Evolutionary conservation across 37 sponge, comb jelly and placozoan genomes (phyloP).

Genomic region (Spongilla lacustris): DNA sequence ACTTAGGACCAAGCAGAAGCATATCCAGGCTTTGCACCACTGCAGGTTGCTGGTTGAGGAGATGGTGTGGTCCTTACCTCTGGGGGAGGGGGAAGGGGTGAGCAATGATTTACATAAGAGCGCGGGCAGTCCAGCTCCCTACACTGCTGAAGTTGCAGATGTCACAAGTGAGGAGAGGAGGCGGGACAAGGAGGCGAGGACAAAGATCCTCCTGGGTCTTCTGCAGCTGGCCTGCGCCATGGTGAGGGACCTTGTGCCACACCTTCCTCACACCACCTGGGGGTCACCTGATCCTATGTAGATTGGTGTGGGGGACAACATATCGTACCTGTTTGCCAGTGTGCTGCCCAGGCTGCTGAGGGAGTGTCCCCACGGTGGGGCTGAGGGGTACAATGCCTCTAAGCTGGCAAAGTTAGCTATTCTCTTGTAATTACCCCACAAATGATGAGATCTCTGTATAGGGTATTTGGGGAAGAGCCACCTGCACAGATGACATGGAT

Average conservation of each 20-base stretch:
- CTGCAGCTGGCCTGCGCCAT: conserved; percentile 69
- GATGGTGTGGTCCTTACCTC: neutral
- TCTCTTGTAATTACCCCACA: neutral
- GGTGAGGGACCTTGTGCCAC: conserved; percentile 34
- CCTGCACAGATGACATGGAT: conserved; percentile 23
- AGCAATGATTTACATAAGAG: neutral
- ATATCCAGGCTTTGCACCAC: neutral
- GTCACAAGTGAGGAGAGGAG: conserved; percentile 43
- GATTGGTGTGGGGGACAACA: conserved; percentile 80
- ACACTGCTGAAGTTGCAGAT: neutral
- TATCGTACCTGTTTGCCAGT: conserved; percentile 70
- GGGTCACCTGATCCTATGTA: conserved; percentile 9
- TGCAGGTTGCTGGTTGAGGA: neutral
- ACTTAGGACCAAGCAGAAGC: neutral
- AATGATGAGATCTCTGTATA: neutral
- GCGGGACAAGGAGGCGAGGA: conserved; percentile 39
- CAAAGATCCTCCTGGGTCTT: conserved; percentile 34
- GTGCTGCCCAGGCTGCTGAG: conserved; percentile 66
- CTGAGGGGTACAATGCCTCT: neutral
- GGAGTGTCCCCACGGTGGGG: neutral
- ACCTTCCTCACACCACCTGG: neutral
- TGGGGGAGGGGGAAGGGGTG: neutral
- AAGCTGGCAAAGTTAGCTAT: conserved; percentile 47
- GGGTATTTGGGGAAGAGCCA: conserved; percentile 66
- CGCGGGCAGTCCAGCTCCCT: neutral